A percentile compares a stretch with the other conserved stretches of the same genome.
phyloP scores from a whole-genome alignment of 2,113 vertebrate species.

The Tringa solitaria region DNA sequence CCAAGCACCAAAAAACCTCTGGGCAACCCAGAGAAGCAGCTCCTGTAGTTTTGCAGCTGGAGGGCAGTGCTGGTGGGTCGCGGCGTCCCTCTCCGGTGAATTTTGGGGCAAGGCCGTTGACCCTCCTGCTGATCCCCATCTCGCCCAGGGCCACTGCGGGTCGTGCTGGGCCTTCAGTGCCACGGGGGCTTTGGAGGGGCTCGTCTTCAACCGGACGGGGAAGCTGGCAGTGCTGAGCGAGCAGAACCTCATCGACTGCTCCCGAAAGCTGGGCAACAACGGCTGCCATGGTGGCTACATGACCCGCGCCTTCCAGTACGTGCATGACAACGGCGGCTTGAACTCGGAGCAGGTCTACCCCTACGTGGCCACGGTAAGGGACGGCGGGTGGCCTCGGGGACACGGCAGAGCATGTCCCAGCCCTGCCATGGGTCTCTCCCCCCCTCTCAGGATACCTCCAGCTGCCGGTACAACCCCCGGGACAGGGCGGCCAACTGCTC shows the following conservation, averaged over 20 bases:
- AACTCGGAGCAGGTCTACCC: slow-evolving; percentile 42
- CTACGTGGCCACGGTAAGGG: slow-evolving; percentile 14
- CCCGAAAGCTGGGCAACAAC: background rate
- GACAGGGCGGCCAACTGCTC: slow-evolving; percentile 19
- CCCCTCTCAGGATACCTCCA: background rate
- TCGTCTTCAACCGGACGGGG: background rate
- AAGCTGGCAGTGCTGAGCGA: slow-evolving; percentile 36
- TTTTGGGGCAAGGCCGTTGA: fast-evolving
- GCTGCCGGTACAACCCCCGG: background rate
- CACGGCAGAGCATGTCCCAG: background rate
- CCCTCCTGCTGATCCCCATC: too few relatives aligned
- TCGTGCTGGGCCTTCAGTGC: slow-evolving; percentile 64
- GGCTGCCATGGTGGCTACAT: background rate
- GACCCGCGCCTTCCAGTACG: slow-evolving; percentile 18
- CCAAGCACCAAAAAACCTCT: background rate
- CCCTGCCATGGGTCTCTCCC: fast-evolving
- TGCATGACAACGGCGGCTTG: background rate
- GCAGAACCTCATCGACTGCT: slow-evolving; percentile 67
- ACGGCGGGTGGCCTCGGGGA: fast-evolving
- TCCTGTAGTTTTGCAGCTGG: background rate
- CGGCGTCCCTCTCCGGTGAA: fast-evolving
- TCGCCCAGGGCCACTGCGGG: background rate
- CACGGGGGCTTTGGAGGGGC: slow-evolving; percentile 55
- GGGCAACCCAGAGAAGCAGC: background rate
- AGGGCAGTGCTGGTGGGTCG: fast-evolving